Evolutionary conservation across 1,140 invertebrate genomes (phyloP).

Genomic region (Penaeus japonicus): DNA sequence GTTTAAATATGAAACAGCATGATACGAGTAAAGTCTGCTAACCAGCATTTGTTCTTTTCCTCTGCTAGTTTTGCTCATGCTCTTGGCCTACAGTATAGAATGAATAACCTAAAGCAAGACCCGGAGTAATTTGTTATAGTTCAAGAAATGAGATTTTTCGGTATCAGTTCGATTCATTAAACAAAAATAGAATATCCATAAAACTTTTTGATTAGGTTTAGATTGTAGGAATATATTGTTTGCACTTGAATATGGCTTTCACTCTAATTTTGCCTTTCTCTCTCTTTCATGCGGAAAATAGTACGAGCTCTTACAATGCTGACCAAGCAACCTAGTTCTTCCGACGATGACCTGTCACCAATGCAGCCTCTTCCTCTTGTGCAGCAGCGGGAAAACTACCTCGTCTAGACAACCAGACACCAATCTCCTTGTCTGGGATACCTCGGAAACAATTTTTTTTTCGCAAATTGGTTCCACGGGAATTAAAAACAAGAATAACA

Average conservation of each 20-base stretch:
- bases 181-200: too few relatives aligned
- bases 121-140: too few relatives aligned
- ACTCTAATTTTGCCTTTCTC: neutral
- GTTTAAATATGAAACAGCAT: too few relatives aligned
- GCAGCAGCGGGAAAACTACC: slow-evolving; percentile 85
- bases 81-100: too few relatives aligned
- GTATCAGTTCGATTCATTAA: too few relatives aligned
- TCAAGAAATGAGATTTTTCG: too few relatives aligned
- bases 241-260: neutral
- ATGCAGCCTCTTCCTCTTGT: slow-evolving; percentile 77
- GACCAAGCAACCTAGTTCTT: slow-evolving; percentile 73
- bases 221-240: too few relatives aligned
- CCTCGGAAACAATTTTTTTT: neutral
- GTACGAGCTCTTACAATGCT: slow-evolving; percentile 78
- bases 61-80: too few relatives aligned
- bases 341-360: slow-evolving; percentile 72
- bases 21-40: too few relatives aligned
- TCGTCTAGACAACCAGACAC: slow-evolving; percentile 68
- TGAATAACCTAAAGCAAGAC: too few relatives aligned
- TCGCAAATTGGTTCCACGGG: neutral
- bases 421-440: neutral
- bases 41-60: too few relatives aligned
- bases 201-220: too few relatives aligned
- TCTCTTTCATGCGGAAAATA: slow-evolving; percentile 62
- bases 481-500: neutral